phyloP scores from a whole-genome alignment of 2,888 invertebrate species.

The Achlya flavicornis region DNA sequence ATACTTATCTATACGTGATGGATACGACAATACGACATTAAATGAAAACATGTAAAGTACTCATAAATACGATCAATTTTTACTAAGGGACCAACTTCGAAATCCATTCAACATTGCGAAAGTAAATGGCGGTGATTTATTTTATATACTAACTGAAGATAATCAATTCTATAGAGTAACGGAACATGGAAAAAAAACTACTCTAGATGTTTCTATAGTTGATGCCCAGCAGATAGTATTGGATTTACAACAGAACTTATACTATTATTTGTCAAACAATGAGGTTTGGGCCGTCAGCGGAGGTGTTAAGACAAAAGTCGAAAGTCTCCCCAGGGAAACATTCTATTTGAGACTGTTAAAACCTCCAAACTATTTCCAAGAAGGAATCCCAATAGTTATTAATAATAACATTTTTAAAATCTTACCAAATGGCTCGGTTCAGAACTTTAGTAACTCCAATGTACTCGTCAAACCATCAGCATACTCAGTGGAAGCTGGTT shows the following conservation, averaged over 20 bases:
- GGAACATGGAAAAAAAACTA: neutral
- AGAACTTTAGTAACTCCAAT: too few species aligned
- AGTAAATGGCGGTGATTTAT: neutral
- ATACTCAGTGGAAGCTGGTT: too few species aligned
- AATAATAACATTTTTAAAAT: neutral
- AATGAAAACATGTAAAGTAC: too few species aligned
- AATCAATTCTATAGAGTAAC: neutral
- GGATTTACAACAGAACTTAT: neutral
- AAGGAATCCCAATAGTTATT: neutral
- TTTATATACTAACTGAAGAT: neutral
- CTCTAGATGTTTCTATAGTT: neutral
- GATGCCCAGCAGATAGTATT: neutral
- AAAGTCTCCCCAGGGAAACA: neutral
- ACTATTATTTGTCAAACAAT: neutral
- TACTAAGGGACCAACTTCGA: too few species aligned
- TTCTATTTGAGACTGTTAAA: neutral
- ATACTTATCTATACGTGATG: too few species aligned
- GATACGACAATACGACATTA: too few species aligned
- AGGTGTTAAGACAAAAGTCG: neutral
- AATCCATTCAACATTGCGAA: too few species aligned
- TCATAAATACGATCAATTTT: too few species aligned
- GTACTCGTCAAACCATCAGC: too few species aligned
- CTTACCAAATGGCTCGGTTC: neutral
- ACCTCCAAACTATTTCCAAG: neutral
- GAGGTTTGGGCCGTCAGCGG: neutral